Evolutionary conservation across 1,140 invertebrate species (phyloP).

Genomic region (Cardiocondyla obscurior): DNA sequence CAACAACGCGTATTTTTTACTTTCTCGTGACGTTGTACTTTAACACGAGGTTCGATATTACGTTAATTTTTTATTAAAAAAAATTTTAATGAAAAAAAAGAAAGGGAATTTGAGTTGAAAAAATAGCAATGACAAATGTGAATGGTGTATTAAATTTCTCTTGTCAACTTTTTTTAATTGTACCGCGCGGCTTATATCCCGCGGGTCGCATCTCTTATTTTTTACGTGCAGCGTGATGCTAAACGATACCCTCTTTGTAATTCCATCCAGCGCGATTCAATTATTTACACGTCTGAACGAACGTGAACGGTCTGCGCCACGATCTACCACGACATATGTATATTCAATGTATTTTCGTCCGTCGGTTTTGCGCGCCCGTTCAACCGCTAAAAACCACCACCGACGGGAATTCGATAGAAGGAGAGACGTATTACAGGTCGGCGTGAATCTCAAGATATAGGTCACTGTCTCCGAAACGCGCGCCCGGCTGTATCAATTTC

Average conservation of each 20-base stretch:
- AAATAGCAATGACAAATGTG: neutral
- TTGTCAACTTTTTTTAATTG: neutral
- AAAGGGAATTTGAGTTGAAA: too few species aligned
- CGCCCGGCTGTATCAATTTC: constrained; percentile 38
- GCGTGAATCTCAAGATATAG: constrained; percentile 35
- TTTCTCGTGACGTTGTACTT: neutral
- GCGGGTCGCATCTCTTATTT: neutral
- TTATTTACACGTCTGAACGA: constrained; percentile 12
- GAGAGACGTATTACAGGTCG: constrained; percentile 20
- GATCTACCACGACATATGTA: neutral
- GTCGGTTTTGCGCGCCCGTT: neutral
- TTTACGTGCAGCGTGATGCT: neutral
- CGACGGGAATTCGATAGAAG: constrained; percentile 45
- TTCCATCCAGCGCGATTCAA: neutral
- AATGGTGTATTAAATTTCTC: neutral
- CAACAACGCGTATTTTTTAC: neutral
- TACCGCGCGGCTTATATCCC: neutral
- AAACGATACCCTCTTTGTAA: neutral
- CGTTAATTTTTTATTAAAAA: neutral
- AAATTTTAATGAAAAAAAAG: too few species aligned
- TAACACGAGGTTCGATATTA: neutral
- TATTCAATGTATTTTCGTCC: constrained; percentile 26
- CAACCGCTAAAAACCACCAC: constrained; percentile 7
- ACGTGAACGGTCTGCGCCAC: neutral
- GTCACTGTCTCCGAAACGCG: constrained; percentile 40